Conservation (phyloP, 2,797 vertebrate species). For the Cheirogaleus major region DNA sequence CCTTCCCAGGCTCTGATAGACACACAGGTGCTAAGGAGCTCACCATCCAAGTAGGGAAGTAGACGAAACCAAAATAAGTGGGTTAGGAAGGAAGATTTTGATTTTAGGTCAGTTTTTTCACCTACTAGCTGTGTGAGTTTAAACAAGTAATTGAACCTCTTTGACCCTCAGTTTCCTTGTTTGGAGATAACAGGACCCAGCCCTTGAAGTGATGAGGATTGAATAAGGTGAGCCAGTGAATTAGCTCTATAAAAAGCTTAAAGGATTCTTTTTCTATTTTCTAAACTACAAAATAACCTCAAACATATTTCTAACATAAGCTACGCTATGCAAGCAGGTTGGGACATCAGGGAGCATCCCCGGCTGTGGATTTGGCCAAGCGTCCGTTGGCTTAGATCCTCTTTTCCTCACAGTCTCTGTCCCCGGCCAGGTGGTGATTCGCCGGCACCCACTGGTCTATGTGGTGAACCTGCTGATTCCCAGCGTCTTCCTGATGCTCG, state of each 20-base stretch:
- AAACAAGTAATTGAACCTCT: not conserved
- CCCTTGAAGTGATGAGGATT: not conserved
- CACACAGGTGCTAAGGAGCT: not conserved
- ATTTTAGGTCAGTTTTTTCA: slow-evolving; percentile 15
- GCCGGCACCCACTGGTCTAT: slow-evolving; percentile 90
- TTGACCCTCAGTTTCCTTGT: not conserved
- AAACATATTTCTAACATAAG: slow-evolving; percentile 20
- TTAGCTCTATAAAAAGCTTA: not conserved
- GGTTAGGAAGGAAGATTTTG: not conserved
- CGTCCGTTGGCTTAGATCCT: not conserved
- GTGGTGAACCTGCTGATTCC: slow-evolving; percentile 89
- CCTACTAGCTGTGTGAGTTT: not conserved
- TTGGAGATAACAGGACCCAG: not conserved
- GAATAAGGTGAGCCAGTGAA: not conserved
- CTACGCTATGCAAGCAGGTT: not conserved
- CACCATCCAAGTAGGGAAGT: not conserved
- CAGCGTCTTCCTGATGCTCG: slow-evolving; percentile 93
- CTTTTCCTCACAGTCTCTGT: not conserved
- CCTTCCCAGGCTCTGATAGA: not conserved
- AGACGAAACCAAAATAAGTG: not conserved
- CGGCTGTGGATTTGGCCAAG: not conserved
- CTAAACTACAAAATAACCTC: not conserved
- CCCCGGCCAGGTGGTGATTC: slow-evolving; percentile 89
- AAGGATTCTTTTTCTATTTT: not conserved
- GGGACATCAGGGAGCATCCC: not conserved